Base-by-base conservation (phyloP, 2,113 vertebrate genomes). In the Catharus bicknelli region DNA sequence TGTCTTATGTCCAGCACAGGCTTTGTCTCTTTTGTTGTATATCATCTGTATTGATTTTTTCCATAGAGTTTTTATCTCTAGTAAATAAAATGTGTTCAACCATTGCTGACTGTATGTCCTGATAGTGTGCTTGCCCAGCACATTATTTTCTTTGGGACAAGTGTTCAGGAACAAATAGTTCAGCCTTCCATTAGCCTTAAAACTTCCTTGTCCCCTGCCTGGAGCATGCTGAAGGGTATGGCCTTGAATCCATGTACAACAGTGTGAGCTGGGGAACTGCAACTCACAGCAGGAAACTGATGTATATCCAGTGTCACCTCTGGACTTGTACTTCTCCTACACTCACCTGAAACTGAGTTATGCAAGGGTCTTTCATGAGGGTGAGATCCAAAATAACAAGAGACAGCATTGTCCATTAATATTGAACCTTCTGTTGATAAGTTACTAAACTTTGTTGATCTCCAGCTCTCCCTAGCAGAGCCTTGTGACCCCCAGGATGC, bases 21-120 rank as follows among this genome's bases (percentile, higher is more conserved):
- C 53, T 74, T 51, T 48, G 22, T 13, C 19, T 83, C 27, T 91
- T 25, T 50, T 66, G 1, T 30, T 90, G 34, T 90, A 34, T 50
- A 38, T 80, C 22, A 36, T 18, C 38, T 75, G 10, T 62, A 40
- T 63, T 87, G 55, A 43, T 40, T 85, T 72, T 72, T 87, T 50
- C n/a, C 47, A 32, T 67, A 42, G 53, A 20, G n/a, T 40, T 86
- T 86, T 76, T 67, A 63, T n/a, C 54, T 66, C 17, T 36, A 55
- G 72, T 15, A 58, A 95, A 90, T 90, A 96, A 96, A 92, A 38
- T 19, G 4, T 76, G 53, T 88, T 90, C 76, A 83, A 9, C 8
- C 4, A 63, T 66, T 75, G n/a, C 21, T 85, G 63, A 57, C 61
- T 72, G 9, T 62, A 5, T 80, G 48, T 83, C 40, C 70, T 90